Evolutionary conservation across 2,888 invertebrate species (phyloP), one percentile per base, ranked within the genome.

Genomic region (Agonopterix heracliana): DNA sequence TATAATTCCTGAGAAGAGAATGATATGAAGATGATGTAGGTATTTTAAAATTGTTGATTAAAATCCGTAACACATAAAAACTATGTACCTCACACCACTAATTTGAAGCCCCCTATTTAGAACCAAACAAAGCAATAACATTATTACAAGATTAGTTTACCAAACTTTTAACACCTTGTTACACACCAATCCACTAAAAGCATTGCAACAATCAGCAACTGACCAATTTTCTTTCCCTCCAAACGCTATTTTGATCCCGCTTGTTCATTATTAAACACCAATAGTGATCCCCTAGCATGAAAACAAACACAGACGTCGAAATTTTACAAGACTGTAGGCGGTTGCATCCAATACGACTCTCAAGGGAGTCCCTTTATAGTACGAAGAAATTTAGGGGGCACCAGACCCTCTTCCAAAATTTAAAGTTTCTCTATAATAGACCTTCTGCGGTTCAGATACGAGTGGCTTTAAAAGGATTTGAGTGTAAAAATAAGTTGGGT

Each of bases 291-390:
- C 64, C 60, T 41, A 55, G 62, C 63, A 26, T 26, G 26, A 7
- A 66, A 66, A 71, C 63, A 71, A 70, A 72, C 66, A 69, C 64
- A 66, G 64, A 63, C 64, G 62, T 50, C 57, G 56, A 59, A 61
- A 64, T 42, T 42, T 17, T 68, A 68, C 71, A 68, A 60, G 62
- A 61, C 63, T 60, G 59, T 61, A 60, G 56, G 54, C 64, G 60
- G 60, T 65, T 72, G 74, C 74, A 73, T 64, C 60, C 59, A 62
- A 53, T 51, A 57, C 56, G 56, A 47, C 56, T 72, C 76, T 68
- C 74, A 38, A 41, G 73, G 70, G 74, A 61, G 59, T 26, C 56
- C 53, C 50, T 58, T 60, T 63, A 61, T 52, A 49, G 55, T 51
- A 43, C 41, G 68, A 63, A 68, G 34, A 11, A 69, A 67, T 69